A percentile compares a stretch with the other conserved stretches of the same genome.
Evolutionary conservation across 1,140 invertebrate genomes (phyloP).

Genomic region (Notospermus geniculatus): DNA sequence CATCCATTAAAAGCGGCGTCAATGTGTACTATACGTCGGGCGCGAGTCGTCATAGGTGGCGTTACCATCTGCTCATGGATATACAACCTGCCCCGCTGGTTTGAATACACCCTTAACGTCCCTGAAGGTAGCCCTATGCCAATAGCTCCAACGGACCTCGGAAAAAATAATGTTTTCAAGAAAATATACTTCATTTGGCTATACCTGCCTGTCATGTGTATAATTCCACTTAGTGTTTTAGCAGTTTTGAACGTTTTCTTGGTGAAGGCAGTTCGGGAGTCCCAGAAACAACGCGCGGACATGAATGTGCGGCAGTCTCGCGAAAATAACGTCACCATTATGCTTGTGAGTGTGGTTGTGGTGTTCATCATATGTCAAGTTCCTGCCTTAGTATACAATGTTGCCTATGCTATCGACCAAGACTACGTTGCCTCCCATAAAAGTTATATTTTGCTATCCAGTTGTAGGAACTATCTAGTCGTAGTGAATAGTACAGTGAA

Average conservation of each 20-base stretch:
- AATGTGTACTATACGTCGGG: conserved; percentile 86
- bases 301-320: conserved; percentile 50
- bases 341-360: conserved; percentile 89
- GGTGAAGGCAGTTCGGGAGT: conserved; percentile 61
- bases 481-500: conserved; percentile 96
- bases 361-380: conserved; percentile 93
- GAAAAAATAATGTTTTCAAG: conserved; percentile 70
- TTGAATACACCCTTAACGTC: conserved; percentile 43
- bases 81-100: conserved; percentile 80
- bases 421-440: conserved; percentile 18
- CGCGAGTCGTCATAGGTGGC: conserved; percentile 78
- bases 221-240: conserved; percentile 80
- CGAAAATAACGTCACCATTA: conserved; percentile 67
- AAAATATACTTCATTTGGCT: conserved; percentile 87
- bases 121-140: conserved; percentile 44
- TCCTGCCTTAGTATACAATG: conserved; percentile 83
- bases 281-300: conserved; percentile 40
- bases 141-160: conserved; percentile 60
- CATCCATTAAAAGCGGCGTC: conserved; percentile 84
- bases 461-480: conserved; percentile 78
- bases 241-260: conserved; percentile 87
- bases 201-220: conserved; percentile 88
- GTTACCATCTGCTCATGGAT: conserved; percentile 78
- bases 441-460: conserved; percentile 42
- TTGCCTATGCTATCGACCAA: conserved; percentile 56